Base-by-base conservation (phyloP, 2,888 invertebrate species). In the Trissolcus brochymenae region DNA sequence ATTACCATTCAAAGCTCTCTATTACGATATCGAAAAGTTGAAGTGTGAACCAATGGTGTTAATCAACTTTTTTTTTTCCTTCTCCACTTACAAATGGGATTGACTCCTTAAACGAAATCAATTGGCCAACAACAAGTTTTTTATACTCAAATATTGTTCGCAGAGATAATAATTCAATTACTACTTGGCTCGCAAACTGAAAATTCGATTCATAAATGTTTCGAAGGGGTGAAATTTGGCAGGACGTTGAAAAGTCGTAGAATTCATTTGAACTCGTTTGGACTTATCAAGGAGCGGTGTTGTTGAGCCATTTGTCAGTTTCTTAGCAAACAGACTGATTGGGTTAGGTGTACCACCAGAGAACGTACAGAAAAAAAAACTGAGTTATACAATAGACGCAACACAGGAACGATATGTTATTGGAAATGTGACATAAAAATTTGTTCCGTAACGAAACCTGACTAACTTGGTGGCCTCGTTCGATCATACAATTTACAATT, bases 381-480 rank as follows among this genome's bases (percentile, higher is more conserved):
- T 11, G 9, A 43, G 17, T 67, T 51, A 57, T 67, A 14, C 53
- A 54, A 35, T 35, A 49, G 59, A 53, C 46, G 29, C 35, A n/a
- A 53, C 11, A 40, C 16, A 57, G 6, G 25, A 21, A 53, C 13
- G 9, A 72, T 43, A 19, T 50, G 61, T 41, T 66, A 74, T 61
- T 68, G 64, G 59, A 70, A 75, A 70, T 59, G 29, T 29, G 49
- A 41, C 40, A 43, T 54, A 70, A 65, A 71, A 71, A 70, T 76
- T 7, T 35, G 35, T 29, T 61, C 70, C 50, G 25, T 49, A 53
- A 76, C 41, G 76, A 76, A 79, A 75, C 61, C 75, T 64, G 50
- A 68, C 68, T 67, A 74, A 77, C 71, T 77, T 67, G 68, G 64
- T 57, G 74, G 75, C 79, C 79, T 79, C 71, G 74, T 79, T 79